phyloP scores from a whole-genome alignment of 1,140 invertebrate genomes.

The Leptestheria dahalacensis region DNA sequence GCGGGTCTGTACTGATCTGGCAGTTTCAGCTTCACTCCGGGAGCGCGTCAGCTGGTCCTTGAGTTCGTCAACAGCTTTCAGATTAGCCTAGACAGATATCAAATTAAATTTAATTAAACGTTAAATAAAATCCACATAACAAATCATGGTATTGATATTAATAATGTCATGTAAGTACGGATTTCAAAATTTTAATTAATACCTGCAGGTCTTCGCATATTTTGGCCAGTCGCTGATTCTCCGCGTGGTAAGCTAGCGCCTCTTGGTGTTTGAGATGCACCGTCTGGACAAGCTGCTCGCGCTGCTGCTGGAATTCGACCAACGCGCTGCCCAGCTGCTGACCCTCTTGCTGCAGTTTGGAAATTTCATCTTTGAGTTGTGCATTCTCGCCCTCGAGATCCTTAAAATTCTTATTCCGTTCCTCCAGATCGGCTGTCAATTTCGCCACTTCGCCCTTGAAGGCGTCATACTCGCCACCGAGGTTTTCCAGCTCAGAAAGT shows the following conservation, averaged over 20 bases:
- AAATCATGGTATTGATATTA: no score
- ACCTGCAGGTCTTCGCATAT: conserved; percentile 10
- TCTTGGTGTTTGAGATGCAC: conserved; percentile 68
- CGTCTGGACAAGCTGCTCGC: conserved; percentile 54
- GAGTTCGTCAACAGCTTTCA: conserved; percentile 21
- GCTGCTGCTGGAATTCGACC: conserved; percentile 34
- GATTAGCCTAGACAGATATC: conserved; percentile 32
- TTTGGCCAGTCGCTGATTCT: conserved; percentile 56
- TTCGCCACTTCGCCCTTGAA: neutral
- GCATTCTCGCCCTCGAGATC: neutral
- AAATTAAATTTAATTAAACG: no score
- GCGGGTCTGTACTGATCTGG: neutral
- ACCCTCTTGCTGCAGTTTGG: conserved; percentile 26
- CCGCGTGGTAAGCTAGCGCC: conserved; percentile 59
- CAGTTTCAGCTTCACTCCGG: neutral
- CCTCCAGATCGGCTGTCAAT: neutral
- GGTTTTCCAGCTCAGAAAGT: neutral
- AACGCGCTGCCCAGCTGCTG: conserved; percentile 28
- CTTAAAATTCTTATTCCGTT: neutral
- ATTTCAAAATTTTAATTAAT: neutral
- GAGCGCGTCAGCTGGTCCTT: neutral
- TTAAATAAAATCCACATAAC: no score
- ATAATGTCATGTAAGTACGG: no score
- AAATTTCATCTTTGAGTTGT: conserved; percentile 1
- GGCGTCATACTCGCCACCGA: neutral